Evolutionary conservation across 2,113 vertebrate species (phyloP), one percentile per base, ranked within the genome.

Genomic region (Pleuronectes platessa): DNA sequence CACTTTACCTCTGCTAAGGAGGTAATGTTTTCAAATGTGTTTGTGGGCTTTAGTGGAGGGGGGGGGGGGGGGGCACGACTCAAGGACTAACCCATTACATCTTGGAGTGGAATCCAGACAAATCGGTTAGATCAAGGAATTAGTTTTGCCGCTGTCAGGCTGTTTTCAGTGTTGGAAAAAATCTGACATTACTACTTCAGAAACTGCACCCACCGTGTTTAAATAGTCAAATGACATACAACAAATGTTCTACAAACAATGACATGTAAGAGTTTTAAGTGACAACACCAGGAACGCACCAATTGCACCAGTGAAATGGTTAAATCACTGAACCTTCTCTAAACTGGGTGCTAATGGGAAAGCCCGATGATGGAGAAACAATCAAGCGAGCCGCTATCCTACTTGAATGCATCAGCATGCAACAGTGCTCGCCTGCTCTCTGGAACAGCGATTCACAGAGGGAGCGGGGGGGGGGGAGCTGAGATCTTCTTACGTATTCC

Each of bases 401-500:
- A 27, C 74, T 45, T 72, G 68, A 83, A 82, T 35, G 61, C 63
- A 51, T 68, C 70, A 13, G 68, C 54, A 69, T 27, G 68, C 85
- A 79, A 79, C 68, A 67, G 76, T 76, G 81, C 86, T 55, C 78
- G 84, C 62, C 68, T 62, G 76, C 77, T 87, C 82, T 88, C 88
- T 81, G 91, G 89, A 91, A 91, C 84, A 87, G 49, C 71, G 81
- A 70, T 64, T 87, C 79, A 68, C 51, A 60, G 63, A 6, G 54
- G 21, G 10, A 56, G 23, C 6, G 54, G 21, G 21, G 6, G 54
- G 54, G 13, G 26, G 26, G 26, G 26, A 65, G 62, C 59, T 3
- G 56, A 75, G 83, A 87, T 86, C 62, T 42, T 61, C 75, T 86
- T 83, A 71, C 84, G 62, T 61, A 70, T 61, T 75, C 51, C 67